Conservation (phyloP, 2,797 vertebrate species). For the Sphaeramia orbicularis region DNA sequence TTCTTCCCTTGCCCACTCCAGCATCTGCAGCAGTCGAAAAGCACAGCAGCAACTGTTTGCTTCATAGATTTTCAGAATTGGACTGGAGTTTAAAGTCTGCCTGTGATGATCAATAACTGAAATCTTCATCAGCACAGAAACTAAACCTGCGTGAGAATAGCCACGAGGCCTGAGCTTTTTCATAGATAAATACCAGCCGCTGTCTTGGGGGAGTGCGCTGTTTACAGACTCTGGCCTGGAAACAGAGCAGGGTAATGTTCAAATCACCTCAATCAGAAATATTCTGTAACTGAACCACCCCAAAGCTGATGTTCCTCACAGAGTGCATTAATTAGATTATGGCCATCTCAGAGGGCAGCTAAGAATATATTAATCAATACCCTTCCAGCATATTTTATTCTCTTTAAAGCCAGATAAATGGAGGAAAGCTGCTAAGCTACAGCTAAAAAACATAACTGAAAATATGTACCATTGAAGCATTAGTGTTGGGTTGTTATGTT, state of each 20-base stretch:
- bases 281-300: constrained; percentile 32
- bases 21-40: not conserved
- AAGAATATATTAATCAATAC: constrained; percentile 51
- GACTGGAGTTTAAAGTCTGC: constrained; percentile 24
- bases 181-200: constrained; percentile 70
- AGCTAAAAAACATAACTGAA: constrained; percentile 6
- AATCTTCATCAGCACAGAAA: constrained; percentile 54
- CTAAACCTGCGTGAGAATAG: constrained; percentile 48
- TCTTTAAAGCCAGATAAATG: constrained; percentile 45
- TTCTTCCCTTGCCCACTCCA: constrained; percentile 28
- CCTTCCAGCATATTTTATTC: constrained; percentile 43
- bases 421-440: constrained; percentile 5
- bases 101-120: constrained; percentile 44
- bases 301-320: constrained; percentile 33
- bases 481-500: not conserved
- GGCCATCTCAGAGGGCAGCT: constrained; percentile 30
- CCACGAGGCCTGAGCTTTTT: constrained; percentile 51
- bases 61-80: constrained; percentile 17
- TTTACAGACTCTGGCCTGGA: constrained; percentile 59
- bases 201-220: constrained; percentile 53
- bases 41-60: not conserved
- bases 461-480: not conserved
- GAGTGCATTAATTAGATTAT: constrained; percentile 59
- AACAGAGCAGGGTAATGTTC: constrained; percentile 45
- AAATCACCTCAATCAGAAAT: constrained; percentile 37